Evolutionary conservation across 2,888 invertebrate species (phyloP), one percentile per base, ranked within the genome.

Genomic region (Ommatoiulus sabulosus): DNA sequence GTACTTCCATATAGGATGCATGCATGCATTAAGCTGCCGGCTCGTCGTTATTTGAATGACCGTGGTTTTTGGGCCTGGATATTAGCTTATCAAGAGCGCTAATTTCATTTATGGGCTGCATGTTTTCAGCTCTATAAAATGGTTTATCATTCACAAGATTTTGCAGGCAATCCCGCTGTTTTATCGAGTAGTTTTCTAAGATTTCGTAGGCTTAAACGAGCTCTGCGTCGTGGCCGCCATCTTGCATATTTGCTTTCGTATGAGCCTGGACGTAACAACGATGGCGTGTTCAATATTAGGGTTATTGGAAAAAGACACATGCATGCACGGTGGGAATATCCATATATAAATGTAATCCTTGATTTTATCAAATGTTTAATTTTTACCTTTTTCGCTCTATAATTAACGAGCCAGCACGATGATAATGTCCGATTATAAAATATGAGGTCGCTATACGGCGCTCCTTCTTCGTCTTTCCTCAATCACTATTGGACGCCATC

Each of bases 61-160:
- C 46, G 86, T 17, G 86, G 44, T 80, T 80, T 35, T 35, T 80
- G 35, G 24, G 10, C 44, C 10, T 44, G 44, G 10, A 24, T 86
- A 86, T 17, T 86, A 44, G 86, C 86, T 86, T 86, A 86, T 86
- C 86, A 48, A 86, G 86, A 20, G 86, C 86, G 15, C 48, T 86
- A 86, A 86, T 86, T 86, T 86, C 86, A 44, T 86, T 86, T 86
- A 48, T 46, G 86, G 48, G 44, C 46, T 44, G 35, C 35, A 35
- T 35, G 86, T 86, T 44, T 48, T 86, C 17, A 15, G 48, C 46
- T 24, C 20, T 20, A 20, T 46, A 44, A 86, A 44, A 44, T 17
- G 5, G 86, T 86, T 48, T 86, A 86, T 86, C 86, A 86, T 86
- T 86, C 48, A 0, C 24, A 86, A 44, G 8, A 20, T 86, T 35